These are phyloP conservation scores for Taphrorychus bicolor DNA, from an alignment of 2,888 invertebrate species.

Conservation along the genomic window DNA sequence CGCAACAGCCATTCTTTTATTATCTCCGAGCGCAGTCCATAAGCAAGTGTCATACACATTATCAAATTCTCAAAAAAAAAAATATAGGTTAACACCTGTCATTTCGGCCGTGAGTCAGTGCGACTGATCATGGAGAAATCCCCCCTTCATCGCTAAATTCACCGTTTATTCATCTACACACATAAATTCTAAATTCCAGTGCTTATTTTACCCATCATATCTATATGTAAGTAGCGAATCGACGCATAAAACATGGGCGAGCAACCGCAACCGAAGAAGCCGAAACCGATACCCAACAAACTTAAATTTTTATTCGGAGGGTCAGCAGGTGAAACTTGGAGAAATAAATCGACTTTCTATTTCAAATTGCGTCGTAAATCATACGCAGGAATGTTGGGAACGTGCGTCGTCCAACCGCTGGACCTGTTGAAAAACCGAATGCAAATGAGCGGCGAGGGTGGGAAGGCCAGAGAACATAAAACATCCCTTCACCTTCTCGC, in stretches of 20 bases:
- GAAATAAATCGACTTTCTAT: neutral
- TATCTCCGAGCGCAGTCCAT: no score
- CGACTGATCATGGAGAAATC: no score
- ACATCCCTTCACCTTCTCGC: constrained; percentile 82
- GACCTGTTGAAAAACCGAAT: constrained; percentile 97
- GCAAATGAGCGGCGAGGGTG: constrained; percentile 75
- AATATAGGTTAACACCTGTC: no score
- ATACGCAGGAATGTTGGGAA: constrained; percentile 85
- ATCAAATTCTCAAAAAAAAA: no score
- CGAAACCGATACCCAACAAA: constrained; percentile 24
- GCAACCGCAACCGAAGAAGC: neutral
- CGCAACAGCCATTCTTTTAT: no score
- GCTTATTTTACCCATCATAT: no score
- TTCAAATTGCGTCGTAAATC: neutral
- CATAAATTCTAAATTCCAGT: no score
- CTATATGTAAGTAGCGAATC: neutral
- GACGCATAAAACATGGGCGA: neutral
- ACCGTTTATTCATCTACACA: no score
- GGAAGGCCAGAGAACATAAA: constrained; percentile 68
- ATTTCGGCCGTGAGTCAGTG: no score
- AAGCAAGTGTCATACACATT: no score
- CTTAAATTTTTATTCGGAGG: constrained; percentile 82
- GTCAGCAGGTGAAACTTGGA: constrained; percentile 70
- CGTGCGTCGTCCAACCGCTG: constrained; percentile 91
- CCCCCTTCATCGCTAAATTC: no score